These are phyloP conservation scores for Acinonyx jubatus DNA, from an alignment of 2,113 vertebrate species.

Conservation along the genomic window DNA sequence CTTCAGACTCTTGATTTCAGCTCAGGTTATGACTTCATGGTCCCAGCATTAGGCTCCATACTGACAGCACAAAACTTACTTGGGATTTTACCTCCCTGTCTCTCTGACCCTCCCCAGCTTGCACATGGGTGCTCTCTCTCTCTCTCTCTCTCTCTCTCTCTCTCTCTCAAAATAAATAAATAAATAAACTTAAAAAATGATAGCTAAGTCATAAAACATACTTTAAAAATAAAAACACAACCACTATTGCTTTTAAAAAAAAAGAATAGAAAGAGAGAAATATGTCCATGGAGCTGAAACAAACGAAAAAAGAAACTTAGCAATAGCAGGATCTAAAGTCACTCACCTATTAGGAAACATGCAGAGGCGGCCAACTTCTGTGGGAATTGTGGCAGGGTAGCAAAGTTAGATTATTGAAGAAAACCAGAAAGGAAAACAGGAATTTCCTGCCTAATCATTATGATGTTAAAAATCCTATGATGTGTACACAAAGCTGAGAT, in stretches of 20 bases:
- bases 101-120: too few relatives aligned
- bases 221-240: slow-evolving; percentile 2
- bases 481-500: background rate
- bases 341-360: background rate
- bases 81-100: too few relatives aligned
- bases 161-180: too few relatives aligned
- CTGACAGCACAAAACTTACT: too few relatives aligned
- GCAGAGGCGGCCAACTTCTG: background rate
- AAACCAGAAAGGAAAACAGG: background rate
- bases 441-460: background rate
- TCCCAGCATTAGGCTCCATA: too few relatives aligned
- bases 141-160: too few relatives aligned
- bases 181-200: background rate
- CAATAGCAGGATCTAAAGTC: background rate
- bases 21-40: too few relatives aligned
- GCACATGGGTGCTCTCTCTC: too few relatives aligned
- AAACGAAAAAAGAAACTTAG: background rate
- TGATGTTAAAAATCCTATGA: background rate
- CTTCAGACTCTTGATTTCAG: too few relatives aligned
- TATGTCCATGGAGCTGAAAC: background rate
- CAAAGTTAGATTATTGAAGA: background rate
- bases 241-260: background rate
- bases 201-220: slow-evolving; percentile 20
- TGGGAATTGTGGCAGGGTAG: background rate
- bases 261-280: background rate